Evolutionary conservation across 2,113 vertebrate species (phyloP).

Genomic region (Tragulus kanchil): DNA sequence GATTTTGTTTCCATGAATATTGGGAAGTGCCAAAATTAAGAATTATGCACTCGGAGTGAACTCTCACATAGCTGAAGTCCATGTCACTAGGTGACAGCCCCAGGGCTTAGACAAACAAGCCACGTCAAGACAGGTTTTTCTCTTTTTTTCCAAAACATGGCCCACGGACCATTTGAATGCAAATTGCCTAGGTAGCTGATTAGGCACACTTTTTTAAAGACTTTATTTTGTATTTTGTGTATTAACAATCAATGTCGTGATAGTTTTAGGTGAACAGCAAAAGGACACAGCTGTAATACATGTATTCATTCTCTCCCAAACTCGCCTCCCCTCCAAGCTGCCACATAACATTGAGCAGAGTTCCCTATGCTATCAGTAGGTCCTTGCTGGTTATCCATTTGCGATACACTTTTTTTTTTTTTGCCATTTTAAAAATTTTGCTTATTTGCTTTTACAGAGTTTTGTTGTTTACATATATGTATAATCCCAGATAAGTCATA

Average conservation of each 20-base stretch:
- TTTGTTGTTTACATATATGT: too few species aligned
- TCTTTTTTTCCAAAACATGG: neutral
- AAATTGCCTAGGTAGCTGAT: neutral
- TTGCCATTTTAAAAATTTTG: too few species aligned
- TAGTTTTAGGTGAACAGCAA: neutral
- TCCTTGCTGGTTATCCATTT: neutral
- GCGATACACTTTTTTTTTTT: neutral
- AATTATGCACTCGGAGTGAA: conserved; percentile 36
- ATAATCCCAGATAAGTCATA: too few species aligned
- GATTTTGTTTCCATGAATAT: conserved; percentile 50
- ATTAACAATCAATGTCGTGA: neutral
- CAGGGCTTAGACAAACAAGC: conserved; percentile 39
- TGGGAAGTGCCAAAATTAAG: neutral
- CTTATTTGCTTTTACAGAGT: too few species aligned
- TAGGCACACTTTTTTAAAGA: neutral
- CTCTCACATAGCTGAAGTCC: conserved; percentile 37
- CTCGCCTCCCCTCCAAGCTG: neutral
- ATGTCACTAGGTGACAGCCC: conserved; percentile 8
- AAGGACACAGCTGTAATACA: neutral
- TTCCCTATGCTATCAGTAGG: neutral
- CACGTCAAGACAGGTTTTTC: neutral
- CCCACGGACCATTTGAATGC: neutral
- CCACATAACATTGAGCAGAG: neutral
- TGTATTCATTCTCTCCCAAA: neutral
- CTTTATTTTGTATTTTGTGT: neutral